Percentiles rank a stretch among this genome's conserved stretches.
phyloP scores from a whole-genome alignment of 2,113 vertebrate species.

The Myocastor coypus region DNA sequence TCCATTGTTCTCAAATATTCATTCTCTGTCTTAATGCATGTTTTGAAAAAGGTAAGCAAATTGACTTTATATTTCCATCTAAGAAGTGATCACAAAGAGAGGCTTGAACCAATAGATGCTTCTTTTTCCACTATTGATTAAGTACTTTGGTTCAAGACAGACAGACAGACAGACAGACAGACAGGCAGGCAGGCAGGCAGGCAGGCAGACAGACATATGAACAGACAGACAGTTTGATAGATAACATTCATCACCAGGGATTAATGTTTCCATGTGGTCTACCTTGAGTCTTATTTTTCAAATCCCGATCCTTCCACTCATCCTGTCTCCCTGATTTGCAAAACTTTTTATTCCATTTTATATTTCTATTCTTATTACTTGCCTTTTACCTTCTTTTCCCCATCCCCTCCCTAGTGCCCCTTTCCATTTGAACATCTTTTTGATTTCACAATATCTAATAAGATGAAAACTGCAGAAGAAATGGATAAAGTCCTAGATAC shows the following conservation, averaged over 20 bases:
- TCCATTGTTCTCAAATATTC: background rate
- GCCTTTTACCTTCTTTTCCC: background rate
- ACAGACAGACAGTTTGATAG: too few species aligned
- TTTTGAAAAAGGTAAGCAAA: background rate
- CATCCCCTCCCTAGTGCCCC: background rate
- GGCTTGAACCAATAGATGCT: background rate
- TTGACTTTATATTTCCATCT: background rate
- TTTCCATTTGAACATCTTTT: background rate
- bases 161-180: too few species aligned
- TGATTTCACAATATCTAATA: background rate
- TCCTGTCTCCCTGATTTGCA: background rate
- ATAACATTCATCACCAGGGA: background rate
- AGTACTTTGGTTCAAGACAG: background rate
- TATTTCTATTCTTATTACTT: background rate
- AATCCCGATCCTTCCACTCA: background rate
- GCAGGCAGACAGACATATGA: too few species aligned
- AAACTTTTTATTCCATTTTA: background rate
- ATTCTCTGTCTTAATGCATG: background rate
- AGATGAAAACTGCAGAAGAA: background rate
- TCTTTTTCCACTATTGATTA: background rate
- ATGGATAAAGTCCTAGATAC: background rate
- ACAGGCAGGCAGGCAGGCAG: background rate
- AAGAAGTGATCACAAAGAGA: background rate
- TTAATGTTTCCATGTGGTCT: background rate
- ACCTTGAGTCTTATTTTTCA: background rate